Evolutionary conservation across 2,888 invertebrate species (phyloP).

Genomic region (Hymenopus coronatus): DNA sequence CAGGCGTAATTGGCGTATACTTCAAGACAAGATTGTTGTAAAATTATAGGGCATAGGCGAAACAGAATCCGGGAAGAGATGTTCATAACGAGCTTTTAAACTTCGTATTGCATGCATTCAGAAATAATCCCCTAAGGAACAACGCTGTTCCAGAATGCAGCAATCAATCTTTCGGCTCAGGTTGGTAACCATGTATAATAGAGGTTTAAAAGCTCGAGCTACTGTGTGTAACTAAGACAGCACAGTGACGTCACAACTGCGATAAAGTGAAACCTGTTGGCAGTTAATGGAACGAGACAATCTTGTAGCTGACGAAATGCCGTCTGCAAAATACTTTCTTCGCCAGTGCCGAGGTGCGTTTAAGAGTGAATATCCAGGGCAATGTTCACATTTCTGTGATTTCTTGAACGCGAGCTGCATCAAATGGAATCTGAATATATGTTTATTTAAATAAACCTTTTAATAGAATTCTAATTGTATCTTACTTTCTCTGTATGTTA

Average conservation of each 20-base stretch:
- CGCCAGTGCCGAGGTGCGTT: no score
- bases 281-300: not conserved
- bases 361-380: no score
- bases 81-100: not conserved
- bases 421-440: no score
- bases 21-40: not conserved
- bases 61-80: not conserved
- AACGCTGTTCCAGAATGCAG: not conserved
- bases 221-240: not conserved
- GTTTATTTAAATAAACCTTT: no score
- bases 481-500: no score
- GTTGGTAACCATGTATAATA: not conserved
- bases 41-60: not conserved
- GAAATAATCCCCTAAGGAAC: not conserved
- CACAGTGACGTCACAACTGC: not conserved
- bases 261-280: not conserved
- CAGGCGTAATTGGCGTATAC: not conserved
- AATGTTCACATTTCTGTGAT: no score
- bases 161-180: not conserved
- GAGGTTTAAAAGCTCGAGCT: not conserved
- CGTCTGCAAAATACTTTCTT: no score
- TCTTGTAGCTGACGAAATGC: not conserved
- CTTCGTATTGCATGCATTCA: not conserved
- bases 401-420: no score
- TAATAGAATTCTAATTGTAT: no score